phyloP scores from a whole-genome alignment of 2,797 vertebrate genomes.

The Diglossa cyanea region DNA sequence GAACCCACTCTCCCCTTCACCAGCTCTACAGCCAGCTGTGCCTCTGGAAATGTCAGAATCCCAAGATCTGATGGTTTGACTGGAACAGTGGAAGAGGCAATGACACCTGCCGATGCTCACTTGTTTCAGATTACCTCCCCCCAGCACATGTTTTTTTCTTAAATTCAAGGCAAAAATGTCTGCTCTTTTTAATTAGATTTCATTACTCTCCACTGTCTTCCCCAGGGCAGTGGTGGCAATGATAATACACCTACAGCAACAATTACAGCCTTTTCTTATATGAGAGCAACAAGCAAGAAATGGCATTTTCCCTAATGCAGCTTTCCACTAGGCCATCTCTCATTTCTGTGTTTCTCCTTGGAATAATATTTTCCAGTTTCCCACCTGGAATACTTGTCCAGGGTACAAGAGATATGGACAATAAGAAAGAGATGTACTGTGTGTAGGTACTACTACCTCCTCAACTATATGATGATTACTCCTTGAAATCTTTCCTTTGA shows the following conservation, averaged over 20 bases:
- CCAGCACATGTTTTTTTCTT: accelerated
- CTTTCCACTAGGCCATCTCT: neutral
- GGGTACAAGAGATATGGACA: neutral
- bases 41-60: neutral
- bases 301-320: neutral
- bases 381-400: neutral
- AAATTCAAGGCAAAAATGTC: neutral
- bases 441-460: neutral
- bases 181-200: neutral
- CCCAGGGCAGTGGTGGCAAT: neutral
- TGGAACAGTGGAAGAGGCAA: neutral
- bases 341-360: neutral
- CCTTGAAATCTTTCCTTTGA: neutral
- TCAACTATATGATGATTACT: neutral
- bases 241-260: neutral
- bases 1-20: neutral
- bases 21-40: neutral
- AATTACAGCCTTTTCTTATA: neutral
- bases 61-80: neutral
- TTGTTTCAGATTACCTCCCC: neutral
- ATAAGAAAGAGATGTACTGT: neutral
- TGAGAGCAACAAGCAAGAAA: neutral
- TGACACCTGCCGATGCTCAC: accelerated
- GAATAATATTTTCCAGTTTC: neutral
- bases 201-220: neutral